Conservation (phyloP, 2,113 vertebrate genomes). For the Labrus mixtus region DNA sequence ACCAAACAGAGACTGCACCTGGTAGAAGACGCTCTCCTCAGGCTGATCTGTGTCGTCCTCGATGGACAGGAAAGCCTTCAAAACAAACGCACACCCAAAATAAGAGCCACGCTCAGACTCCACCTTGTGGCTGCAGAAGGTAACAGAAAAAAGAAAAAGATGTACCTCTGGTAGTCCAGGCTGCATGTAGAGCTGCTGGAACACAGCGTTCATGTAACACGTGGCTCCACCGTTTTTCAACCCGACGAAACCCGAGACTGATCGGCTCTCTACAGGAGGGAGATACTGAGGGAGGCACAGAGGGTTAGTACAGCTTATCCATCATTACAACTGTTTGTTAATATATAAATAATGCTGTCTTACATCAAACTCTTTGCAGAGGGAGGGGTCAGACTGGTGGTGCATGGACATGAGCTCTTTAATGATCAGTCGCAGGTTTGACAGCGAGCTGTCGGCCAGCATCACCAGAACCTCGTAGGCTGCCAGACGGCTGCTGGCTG, state of each 20-base stretch:
- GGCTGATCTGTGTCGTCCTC: slow-evolving; percentile 98
- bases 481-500: slow-evolving; percentile 94
- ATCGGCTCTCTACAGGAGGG: slow-evolving; percentile 96
- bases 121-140: slow-evolving; percentile 7
- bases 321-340: no score
- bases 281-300: slow-evolving; percentile 85
- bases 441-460: slow-evolving; percentile 96
- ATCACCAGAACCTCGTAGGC: slow-evolving; percentile 98
- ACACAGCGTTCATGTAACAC: slow-evolving; percentile 99
- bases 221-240: slow-evolving; percentile 98
- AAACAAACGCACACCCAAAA: background rate
- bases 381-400: slow-evolving; percentile 96
- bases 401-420: slow-evolving; percentile 96
- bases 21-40: slow-evolving; percentile 97
- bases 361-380: slow-evolving; percentile 98
- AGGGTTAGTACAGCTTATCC: no score
- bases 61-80: slow-evolving; percentile 93
- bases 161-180: slow-evolving; percentile 95
- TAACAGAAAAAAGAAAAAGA: background rate
- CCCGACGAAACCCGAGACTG: slow-evolving; percentile 95
- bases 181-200: slow-evolving; percentile 99
- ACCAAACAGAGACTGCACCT: slow-evolving; percentile 97
- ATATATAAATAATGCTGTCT: slow-evolving; percentile 50
- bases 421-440: slow-evolving; percentile 94
- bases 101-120: background rate